These are phyloP conservation scores for Perccottus glenii DNA, from an alignment of 2,113 vertebrate genomes.

Conservation along the genomic window DNA sequence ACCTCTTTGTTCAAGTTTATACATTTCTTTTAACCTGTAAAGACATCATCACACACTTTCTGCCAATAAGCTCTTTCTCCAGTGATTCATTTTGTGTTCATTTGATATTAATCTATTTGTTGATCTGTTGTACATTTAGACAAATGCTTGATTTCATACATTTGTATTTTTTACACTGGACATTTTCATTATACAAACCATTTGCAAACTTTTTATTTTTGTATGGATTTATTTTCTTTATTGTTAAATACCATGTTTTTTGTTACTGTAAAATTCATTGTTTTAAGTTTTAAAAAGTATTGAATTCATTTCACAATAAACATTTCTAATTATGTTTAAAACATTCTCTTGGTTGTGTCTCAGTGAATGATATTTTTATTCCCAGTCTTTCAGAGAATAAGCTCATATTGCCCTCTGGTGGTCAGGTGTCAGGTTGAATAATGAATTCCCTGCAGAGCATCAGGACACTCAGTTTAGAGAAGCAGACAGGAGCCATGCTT, in stretches of 20 bases:
- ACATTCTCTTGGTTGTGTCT: not conserved
- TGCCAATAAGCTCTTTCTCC: slow-evolving; percentile 1
- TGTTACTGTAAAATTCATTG: slow-evolving; percentile 54
- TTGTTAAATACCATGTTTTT: slow-evolving; percentile 46
- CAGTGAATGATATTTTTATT: not conserved
- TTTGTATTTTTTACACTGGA: slow-evolving; percentile 57
- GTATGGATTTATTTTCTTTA: slow-evolving; percentile 61
- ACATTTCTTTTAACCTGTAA: not conserved
- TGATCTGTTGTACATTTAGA: slow-evolving; percentile 45
- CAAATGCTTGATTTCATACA: slow-evolving; percentile 42
- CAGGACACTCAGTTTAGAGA: too few relatives aligned
- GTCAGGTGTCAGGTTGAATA: too few relatives aligned
- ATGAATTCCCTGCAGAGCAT: too few relatives aligned
- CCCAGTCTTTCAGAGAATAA: not conserved
- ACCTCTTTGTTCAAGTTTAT: not conserved
- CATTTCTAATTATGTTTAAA: slow-evolving; percentile 62
- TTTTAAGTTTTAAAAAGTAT: slow-evolving; percentile 56
- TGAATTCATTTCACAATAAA: slow-evolving; percentile 70
- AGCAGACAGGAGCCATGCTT: too few relatives aligned
- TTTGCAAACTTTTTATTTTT: slow-evolving; percentile 76
- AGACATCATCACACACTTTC: not conserved
- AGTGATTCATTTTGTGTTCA: slow-evolving; percentile 16
- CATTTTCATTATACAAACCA: slow-evolving; percentile 59
- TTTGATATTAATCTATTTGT: slow-evolving; percentile 41
- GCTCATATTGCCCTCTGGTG: slow-evolving; percentile 35